A percentile compares a stretch with the other conserved stretches of the same genome.
These are phyloP conservation scores for Ptiloglossa arizonensis DNA, from an alignment of 1,140 invertebrate species.

Conservation along the genomic window DNA sequence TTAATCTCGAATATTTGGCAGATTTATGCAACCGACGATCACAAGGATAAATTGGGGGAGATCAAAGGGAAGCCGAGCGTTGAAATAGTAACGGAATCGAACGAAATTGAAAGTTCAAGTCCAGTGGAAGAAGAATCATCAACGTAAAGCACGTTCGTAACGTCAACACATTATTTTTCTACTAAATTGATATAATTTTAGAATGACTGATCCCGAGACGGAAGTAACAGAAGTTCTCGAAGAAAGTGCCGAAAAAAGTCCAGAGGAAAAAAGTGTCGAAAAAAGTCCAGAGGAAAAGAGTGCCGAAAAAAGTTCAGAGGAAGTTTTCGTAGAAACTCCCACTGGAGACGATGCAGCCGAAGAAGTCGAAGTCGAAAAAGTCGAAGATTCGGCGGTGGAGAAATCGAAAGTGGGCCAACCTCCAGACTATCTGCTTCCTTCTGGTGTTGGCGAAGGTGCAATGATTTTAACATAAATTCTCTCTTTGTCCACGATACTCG, in stretches of 20 bases:
- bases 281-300: not conserved
- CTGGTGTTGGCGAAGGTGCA: slow-evolving; percentile 58
- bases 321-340: too few species aligned
- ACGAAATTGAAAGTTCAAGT: not conserved
- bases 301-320: fast-evolving
- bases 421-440: slow-evolving; percentile 44
- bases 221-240: slow-evolving; percentile 9
- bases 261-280: not conserved
- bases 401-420: slow-evolving; percentile 8
- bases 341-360: too few species aligned
- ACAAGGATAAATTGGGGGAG: not conserved
- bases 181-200: slow-evolving; percentile 23
- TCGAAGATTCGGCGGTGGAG: not conserved
- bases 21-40: not conserved
- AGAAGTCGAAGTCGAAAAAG: not conserved
- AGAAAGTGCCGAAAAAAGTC: not conserved
- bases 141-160: slow-evolving; percentile 3
- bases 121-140: not conserved
- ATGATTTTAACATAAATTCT: too few species aligned
- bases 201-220: slow-evolving; percentile 38
- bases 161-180: too few species aligned
- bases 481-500: too few species aligned
- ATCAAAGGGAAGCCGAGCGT: not conserved
- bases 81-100: not conserved
- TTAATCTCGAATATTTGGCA: not conserved